These are phyloP conservation scores for Proteles cristata DNA, from an alignment of 2,113 vertebrate species.

Conservation along the genomic window DNA sequence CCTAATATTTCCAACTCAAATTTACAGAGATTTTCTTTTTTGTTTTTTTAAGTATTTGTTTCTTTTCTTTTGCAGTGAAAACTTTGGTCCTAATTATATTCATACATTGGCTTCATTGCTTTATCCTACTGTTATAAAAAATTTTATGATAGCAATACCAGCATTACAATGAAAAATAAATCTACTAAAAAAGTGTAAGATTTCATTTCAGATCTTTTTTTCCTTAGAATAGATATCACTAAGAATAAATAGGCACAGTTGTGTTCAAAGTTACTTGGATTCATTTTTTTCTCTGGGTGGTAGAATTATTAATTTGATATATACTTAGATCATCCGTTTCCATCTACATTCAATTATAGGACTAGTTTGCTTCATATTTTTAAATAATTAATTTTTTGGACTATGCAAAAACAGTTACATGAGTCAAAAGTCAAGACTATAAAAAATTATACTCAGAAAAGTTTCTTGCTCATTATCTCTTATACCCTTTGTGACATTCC, in stretches of 20 bases:
- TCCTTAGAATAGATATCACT: neutral
- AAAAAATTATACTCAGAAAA: neutral
- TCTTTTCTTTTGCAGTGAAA: neutral
- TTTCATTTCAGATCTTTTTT: neutral
- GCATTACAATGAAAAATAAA: neutral
- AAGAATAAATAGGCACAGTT: neutral
- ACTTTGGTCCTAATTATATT: neutral
- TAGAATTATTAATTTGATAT: neutral
- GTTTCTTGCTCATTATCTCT: neutral
- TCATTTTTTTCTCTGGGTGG: neutral
- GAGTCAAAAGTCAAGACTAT: neutral
- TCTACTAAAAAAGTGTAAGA: neutral
- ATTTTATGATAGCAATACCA: neutral
- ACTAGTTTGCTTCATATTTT: neutral
- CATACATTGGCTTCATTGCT: neutral
- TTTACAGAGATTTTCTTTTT: neutral
- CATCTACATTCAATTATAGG: neutral
- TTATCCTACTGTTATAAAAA: neutral
- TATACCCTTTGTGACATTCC: neutral
- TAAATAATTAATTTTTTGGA: neutral
- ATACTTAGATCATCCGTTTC: neutral
- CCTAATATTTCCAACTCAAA: conserved; percentile 8
- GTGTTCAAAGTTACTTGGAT: neutral
- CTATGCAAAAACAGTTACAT: neutral
- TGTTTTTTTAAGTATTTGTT: neutral